Evolutionary conservation across 2,888 invertebrate species (phyloP), one percentile per base, ranked within the genome.

Genomic region (Pandemis heparana): DNA sequence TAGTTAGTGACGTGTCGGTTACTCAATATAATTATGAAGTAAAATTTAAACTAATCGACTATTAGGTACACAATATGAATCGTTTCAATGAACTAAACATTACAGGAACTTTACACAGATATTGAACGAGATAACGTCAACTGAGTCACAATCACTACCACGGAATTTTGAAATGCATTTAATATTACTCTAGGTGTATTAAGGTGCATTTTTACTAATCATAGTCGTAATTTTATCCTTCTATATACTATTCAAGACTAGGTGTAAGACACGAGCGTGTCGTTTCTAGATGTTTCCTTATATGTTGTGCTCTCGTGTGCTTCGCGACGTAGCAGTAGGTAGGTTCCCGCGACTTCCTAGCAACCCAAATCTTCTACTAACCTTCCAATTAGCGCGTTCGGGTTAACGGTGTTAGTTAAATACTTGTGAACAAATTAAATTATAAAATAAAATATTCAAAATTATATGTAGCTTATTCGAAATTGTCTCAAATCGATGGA

Each of bases 281-380:
- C 90, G 79, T 84, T 89, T 91, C 84, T 94, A 92, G 92, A 84
- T 89, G 90, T 93, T 88, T 87, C 89, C 83, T 88, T 87, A 85
- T 91, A 86, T 92, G 92, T 93, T 92, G 92, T 92, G 89, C 89
- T 87, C 89, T 82, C 89, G 90, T 88, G 85, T 90, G 93, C 92
- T 92, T 56, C 92, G 83, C 91, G 83, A 82, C 77, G 89, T 92
- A 92, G 92, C 89, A 85, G 88, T 93, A 93, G 93, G 89, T 92
- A 92, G 93, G 92, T 90, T 89, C 86, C 87, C 88, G 91, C 90
- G 87, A 92, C 94, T 93, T 93, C 93, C 94, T 92, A 92, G 89
- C 87, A 91, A 92, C 88, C 83, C 85, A 90, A 85, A 88, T 90
- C 92, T 92, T 92, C 91, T 92, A 85, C 83, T 84, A 85, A 89